A percentile compares a stretch with the other conserved stretches of the same genome.
Conservation (phyloP, 2,113 vertebrate genomes). For the Recurvirostra avosetta region DNA sequence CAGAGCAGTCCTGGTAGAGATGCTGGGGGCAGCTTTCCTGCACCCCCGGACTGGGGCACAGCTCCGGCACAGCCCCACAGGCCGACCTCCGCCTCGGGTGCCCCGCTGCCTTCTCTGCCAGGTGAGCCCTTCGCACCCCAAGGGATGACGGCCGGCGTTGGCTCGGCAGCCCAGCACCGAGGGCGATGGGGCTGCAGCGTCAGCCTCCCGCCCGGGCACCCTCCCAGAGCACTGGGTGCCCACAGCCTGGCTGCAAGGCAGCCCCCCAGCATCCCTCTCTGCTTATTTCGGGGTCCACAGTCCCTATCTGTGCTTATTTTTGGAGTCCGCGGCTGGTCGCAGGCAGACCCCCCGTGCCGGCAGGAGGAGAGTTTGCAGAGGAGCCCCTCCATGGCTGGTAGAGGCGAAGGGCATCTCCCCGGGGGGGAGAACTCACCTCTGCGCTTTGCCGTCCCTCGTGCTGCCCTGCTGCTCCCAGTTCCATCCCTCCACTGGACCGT, state of each 20-base stretch:
- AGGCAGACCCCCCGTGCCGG: background rate
- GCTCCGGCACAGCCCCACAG: background rate
- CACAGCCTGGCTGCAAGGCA: background rate
- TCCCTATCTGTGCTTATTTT: background rate
- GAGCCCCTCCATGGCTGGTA: accelerated
- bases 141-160: no score
- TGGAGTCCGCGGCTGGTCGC: background rate
- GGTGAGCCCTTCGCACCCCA: background rate
- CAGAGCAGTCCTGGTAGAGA: background rate
- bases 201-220: background rate
- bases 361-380: background rate
- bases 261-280: background rate
- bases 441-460: background rate
- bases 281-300: background rate
- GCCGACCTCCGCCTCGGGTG: background rate
- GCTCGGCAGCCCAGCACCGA: background rate
- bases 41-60: background rate
- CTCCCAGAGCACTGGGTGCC: background rate
- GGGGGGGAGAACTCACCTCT: background rate
- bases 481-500: accelerated
- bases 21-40: background rate
- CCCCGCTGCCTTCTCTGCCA: background rate
- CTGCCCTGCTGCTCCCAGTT: background rate
- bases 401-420: background rate
- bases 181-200: background rate